Conservation (phyloP, 1,140 invertebrate species). For the Thereuonema tuberculata region DNA sequence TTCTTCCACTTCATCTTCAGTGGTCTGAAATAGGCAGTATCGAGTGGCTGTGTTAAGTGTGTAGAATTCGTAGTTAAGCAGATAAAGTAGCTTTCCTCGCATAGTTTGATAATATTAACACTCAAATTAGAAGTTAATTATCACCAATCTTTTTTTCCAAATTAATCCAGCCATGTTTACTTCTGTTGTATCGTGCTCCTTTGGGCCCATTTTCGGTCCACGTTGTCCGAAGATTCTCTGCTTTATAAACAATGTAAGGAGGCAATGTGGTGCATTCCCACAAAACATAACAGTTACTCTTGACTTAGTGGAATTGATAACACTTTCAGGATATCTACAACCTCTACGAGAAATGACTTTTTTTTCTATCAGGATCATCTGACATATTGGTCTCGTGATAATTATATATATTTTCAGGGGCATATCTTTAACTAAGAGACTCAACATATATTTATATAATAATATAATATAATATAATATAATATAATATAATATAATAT, state of each 20-base stretch:
- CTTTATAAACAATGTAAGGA: conserved; percentile 24
- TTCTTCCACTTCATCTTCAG: conserved; percentile 19
- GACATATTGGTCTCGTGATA: conserved; percentile 33
- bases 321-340: conserved; percentile 26
- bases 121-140: conserved; percentile 15
- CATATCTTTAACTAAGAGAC: too few relatives aligned
- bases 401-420: conserved; percentile 24
- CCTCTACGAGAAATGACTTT: conserved; percentile 22
- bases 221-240: conserved; percentile 17
- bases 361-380: conserved; percentile 29
- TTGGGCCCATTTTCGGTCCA: conserved; percentile 21
- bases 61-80: conserved; percentile 30
- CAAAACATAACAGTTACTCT: conserved; percentile 28
- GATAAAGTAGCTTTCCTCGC: conserved; percentile 20
- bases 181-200: background rate
- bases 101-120: background rate
- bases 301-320: conserved; percentile 25
- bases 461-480: too few relatives aligned
- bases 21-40: conserved; percentile 28
- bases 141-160: conserved; percentile 15
- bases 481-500: too few relatives aligned
- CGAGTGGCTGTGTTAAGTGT: conserved; percentile 32
- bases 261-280: conserved; percentile 18
- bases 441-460: too few relatives aligned
- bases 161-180: conserved; percentile 23